Percentiles rank a stretch among this genome's conserved stretches.
phyloP scores from a whole-genome alignment of 2,113 vertebrate species.

The Melozone crissalis region DNA sequence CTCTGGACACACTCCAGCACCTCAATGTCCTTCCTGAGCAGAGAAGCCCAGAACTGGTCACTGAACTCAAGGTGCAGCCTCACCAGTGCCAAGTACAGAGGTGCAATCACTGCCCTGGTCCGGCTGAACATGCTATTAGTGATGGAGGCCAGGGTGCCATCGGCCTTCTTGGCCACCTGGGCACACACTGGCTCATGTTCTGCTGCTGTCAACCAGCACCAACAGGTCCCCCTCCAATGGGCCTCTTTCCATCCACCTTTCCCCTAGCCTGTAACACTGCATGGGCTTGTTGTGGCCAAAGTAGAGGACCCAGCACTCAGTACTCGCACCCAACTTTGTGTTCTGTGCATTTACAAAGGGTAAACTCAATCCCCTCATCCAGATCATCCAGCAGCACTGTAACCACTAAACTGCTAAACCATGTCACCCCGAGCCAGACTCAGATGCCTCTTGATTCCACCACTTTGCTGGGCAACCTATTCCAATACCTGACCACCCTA shows the following conservation, averaged over 20 bases:
- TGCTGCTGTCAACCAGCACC: neutral
- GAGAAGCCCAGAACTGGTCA: no score
- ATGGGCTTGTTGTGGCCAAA: neutral
- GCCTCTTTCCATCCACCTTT: neutral
- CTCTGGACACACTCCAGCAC: neutral
- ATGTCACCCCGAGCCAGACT: neutral
- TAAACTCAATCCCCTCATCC: neutral
- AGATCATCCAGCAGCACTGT: neutral
- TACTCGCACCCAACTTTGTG: fast-evolving
- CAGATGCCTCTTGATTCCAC: neutral
- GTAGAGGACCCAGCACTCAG: neutral
- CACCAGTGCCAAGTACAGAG: no score
- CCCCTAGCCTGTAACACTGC: no score
- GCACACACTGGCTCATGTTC: no score
- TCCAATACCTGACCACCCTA: neutral
- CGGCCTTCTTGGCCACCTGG: neutral
- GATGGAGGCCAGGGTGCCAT: neutral
- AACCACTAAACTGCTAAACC: neutral
- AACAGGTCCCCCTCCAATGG: no score
- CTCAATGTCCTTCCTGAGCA: neutral
- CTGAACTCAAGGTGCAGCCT: neutral
- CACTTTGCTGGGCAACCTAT: neutral
- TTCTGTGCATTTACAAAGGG: neutral
- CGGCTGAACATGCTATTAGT: fast-evolving
- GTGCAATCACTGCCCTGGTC: fast-evolving